phyloP scores from a whole-genome alignment of 2,113 vertebrate genomes.

The Corythornis cristatus region DNA sequence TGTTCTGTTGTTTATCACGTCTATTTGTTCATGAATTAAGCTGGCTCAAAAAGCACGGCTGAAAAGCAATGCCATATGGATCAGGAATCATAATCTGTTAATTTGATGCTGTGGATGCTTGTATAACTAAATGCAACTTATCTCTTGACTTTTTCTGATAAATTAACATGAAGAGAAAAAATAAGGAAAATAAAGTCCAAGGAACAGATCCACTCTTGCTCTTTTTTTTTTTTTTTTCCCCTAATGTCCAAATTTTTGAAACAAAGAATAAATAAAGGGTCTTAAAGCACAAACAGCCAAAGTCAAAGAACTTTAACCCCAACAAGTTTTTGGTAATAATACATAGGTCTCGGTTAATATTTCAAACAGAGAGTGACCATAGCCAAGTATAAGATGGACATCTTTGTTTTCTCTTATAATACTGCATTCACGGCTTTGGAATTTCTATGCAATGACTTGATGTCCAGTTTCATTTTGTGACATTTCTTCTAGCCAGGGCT shows the following conservation, averaged over 20 bases:
- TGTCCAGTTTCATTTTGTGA: background rate
- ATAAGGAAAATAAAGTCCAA: background rate
- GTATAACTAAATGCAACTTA: background rate
- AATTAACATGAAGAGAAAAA: background rate
- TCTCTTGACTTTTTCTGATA: conserved; percentile 6
- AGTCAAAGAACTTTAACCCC: background rate
- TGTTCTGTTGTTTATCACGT: conserved; percentile 40
- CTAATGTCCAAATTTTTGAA: background rate
- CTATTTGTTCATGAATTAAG: conserved; percentile 41
- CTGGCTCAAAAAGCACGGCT: background rate
- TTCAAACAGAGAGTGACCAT: background rate
- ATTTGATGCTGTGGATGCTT: background rate
- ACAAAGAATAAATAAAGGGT: background rate
- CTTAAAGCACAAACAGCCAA: background rate
- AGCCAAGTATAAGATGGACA: background rate
- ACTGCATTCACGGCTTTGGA: background rate
- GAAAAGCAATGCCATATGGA: conserved; percentile 2
- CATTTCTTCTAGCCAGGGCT: background rate
- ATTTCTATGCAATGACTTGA: background rate
- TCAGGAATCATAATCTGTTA: background rate
- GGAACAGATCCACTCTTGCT: background rate
- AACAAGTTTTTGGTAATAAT: background rate
- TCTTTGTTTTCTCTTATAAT: background rate
- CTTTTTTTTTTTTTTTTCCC: background rate
- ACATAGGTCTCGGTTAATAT: background rate